Evolutionary conservation across 2,113 vertebrate genomes (phyloP).

Genomic region (Tyto alba): DNA sequence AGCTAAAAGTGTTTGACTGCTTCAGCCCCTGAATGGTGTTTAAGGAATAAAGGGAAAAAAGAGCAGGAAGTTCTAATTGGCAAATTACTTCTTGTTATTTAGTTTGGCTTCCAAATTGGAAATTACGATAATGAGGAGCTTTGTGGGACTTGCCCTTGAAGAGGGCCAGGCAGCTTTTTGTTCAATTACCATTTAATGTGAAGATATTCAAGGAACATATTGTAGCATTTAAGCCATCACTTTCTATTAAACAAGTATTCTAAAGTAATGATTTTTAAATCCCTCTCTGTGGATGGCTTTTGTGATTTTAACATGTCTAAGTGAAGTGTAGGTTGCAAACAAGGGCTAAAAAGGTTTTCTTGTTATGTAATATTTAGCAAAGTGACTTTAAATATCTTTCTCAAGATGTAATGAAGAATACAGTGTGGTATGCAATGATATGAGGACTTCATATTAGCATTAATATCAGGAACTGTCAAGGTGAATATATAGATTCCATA

Average conservation of each 20-base stretch:
- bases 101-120: constrained; percentile 85
- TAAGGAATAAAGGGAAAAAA: constrained; percentile 79
- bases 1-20: constrained; percentile 81
- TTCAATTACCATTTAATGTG: constrained; percentile 79
- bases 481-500: neutral
- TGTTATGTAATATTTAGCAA: constrained; percentile 27
- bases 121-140: constrained; percentile 86
- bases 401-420: neutral
- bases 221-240: constrained; percentile 82
- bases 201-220: constrained; percentile 77
- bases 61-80: constrained; percentile 87
- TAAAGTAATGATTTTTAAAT: constrained; percentile 81
- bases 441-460: neutral
- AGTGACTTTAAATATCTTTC: neutral
- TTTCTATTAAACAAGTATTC: constrained; percentile 80
- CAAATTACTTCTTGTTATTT: constrained; percentile 87
- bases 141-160: constrained; percentile 78
- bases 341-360: constrained; percentile 61
- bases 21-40: constrained; percentile 74
- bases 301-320: constrained; percentile 62
- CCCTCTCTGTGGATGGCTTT: constrained; percentile 66
- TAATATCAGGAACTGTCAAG: neutral
- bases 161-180: constrained; percentile 74
- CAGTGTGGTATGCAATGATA: neutral
- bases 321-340: constrained; percentile 62